Evolutionary conservation across 2,888 invertebrate genomes (phyloP).

Genomic region (Asteroscopus sphinx): DNA sequence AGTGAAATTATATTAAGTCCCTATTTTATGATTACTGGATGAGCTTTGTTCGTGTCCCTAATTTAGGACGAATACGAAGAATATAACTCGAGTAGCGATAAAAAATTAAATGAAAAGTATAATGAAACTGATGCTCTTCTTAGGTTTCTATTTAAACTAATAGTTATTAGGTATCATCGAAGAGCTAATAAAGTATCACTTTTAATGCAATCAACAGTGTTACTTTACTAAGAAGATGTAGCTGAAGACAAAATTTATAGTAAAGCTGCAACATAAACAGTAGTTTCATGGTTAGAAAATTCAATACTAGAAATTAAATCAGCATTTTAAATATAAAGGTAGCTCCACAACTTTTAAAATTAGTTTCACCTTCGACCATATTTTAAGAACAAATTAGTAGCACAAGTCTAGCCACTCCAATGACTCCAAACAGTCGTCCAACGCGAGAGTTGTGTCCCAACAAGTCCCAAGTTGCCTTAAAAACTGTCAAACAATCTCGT

Average conservation of each 20-base stretch:
- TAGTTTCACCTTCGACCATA: slow-evolving; percentile 6
- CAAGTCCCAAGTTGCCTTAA: too few relatives aligned
- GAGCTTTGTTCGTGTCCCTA: slow-evolving; percentile 43
- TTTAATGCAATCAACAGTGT: slow-evolving; percentile 16
- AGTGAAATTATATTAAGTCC: slow-evolving; percentile 56
- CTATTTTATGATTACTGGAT: slow-evolving; percentile 55
- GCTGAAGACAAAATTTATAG: slow-evolving; percentile 1
- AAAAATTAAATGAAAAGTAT: slow-evolving; percentile 20
- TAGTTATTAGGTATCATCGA: slow-evolving; percentile 1
- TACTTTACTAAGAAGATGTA: background rate
- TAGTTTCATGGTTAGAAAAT: slow-evolving; percentile 5
- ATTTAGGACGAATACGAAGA: slow-evolving; percentile 32
- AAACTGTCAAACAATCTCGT: too few relatives aligned
- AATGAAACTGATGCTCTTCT: slow-evolving; percentile 3
- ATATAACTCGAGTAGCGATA: slow-evolving; percentile 40
- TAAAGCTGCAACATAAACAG: slow-evolving; percentile 22
- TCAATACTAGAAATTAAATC: slow-evolving; percentile 9
- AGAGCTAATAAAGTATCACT: slow-evolving; percentile 18
- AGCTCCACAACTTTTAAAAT: slow-evolving; percentile 5
- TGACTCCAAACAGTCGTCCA: too few relatives aligned
- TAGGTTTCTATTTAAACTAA: slow-evolving; percentile 10
- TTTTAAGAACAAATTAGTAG: slow-evolving; percentile 9
- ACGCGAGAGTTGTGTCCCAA: too few relatives aligned
- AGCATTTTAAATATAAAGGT: background rate
- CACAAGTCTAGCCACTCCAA: too few relatives aligned